phyloP scores from a whole-genome alignment of 2,797 vertebrate species.

The Triplophysa yarkandensis region DNA sequence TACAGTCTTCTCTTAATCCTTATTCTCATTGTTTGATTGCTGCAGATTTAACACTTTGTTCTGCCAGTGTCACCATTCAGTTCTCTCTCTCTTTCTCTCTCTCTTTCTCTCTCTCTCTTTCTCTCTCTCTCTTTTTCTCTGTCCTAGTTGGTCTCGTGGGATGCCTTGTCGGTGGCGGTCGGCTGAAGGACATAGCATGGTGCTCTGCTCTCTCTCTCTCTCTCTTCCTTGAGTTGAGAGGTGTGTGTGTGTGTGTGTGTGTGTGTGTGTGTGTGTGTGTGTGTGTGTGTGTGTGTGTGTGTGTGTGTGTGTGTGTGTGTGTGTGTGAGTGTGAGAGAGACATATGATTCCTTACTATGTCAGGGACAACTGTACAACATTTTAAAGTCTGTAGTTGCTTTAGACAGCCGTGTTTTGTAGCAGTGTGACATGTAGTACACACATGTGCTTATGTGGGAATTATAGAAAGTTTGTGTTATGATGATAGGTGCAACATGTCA shows the following conservation, averaged over 20 bases:
- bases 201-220: conserved; percentile 28
- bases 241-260: conserved; percentile 26
- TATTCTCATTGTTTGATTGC: conserved; percentile 18
- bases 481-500: too few species aligned
- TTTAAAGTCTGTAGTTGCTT: conserved; percentile 28
- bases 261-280: neutral
- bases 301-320: neutral
- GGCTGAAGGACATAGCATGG: conserved; percentile 60
- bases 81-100: conserved; percentile 10
- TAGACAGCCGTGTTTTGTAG: conserved; percentile 28
- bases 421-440: neutral
- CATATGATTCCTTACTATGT: conserved; percentile 7
- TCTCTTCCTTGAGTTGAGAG: conserved; percentile 3
- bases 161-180: conserved; percentile 38
- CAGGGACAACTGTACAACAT: conserved; percentile 30
- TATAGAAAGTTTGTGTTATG: too few species aligned
- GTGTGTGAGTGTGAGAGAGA: neutral
- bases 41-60: conserved; percentile 17
- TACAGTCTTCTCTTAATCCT: conserved; percentile 14
- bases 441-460: neutral
- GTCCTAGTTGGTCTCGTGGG: conserved; percentile 54
- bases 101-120: conserved; percentile 27
- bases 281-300: conserved; percentile 33
- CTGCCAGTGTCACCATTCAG: conserved; percentile 23
- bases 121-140: conserved; percentile 10